Conservation (phyloP, 2,797 vertebrate genomes). For the Sphenopsis melanotis region DNA sequence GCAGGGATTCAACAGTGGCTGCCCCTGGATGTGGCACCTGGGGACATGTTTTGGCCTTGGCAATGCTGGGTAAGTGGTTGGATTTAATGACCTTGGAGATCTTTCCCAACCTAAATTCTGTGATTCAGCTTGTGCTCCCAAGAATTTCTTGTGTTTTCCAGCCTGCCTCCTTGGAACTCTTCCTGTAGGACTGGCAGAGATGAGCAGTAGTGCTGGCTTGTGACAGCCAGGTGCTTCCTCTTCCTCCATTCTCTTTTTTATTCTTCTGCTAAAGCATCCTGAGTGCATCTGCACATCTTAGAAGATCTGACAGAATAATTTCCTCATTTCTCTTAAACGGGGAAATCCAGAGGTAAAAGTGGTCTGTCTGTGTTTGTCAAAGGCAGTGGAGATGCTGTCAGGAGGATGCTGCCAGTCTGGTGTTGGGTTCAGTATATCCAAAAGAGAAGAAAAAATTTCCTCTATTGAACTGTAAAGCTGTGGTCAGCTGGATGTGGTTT, state of each 20-base stretch:
- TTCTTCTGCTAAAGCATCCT: not conserved
- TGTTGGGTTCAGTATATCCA: not conserved
- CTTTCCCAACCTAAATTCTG: not conserved
- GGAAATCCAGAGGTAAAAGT: not conserved
- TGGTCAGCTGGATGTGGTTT: not conserved
- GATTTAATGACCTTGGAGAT: not conserved
- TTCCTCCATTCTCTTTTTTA: not conserved
- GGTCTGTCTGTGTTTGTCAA: not conserved
- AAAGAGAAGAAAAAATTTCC: not conserved
- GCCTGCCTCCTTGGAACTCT: not conserved
- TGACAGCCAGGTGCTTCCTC: not conserved
- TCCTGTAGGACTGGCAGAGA: not conserved
- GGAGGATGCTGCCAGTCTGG: not conserved
- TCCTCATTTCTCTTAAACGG: not conserved
- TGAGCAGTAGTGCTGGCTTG: rapidly evolving
- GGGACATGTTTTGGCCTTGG: not conserved
- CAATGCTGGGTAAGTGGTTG: not conserved
- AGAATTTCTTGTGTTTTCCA: not conserved
- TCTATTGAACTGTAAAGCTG: not conserved
- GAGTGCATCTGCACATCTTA: not conserved
- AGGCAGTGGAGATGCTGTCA: not conserved
- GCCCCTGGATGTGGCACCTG: not conserved
- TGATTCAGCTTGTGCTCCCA: not conserved
- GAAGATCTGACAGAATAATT: not conserved
- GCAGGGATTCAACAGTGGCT: not conserved